Evolutionary conservation across 2,797 vertebrate species (phyloP), one percentile per base, ranked within the genome.

Genomic region (Nyctibius grandis): DNA sequence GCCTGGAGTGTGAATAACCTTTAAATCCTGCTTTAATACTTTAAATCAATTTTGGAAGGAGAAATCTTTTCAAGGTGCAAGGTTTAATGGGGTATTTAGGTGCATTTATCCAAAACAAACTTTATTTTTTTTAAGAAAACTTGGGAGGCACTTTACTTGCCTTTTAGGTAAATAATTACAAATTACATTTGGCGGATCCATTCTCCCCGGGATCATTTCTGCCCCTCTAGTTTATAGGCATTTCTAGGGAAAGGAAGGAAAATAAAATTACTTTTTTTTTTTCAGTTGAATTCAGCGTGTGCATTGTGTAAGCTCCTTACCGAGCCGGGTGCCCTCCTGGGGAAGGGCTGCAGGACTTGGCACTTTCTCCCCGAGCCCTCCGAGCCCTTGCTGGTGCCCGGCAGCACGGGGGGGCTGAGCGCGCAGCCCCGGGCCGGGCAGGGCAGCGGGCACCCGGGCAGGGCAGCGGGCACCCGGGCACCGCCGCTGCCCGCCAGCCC

Each of bases 11-110:
- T 94, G 98, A 98, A 99, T 98, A 98, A 97, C 96, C 98, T 99
- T 99, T 98, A 99, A 99, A 99, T 98, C 97, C 98, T 97, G 97
- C 98, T 99, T 98, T 98, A 98, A 98, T 97, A 96, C 97, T 98
- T 98, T 97, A 98, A 98, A 99, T 98, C 96, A 98, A 97, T 97
- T 98, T 98, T 98, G 97, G 94, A 98, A 97, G 90, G 96, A 97
- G 96, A 97, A 96, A 94, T 97, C 98, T 97, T 98, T 98, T 98
- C 97, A 98, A 97, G 97, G 97, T 91, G 92, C 96, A 95, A 84
- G 97, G 91, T 98, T 97, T 98, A 98, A 98, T 98, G 95, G 94
- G 95, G 97, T 97, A 98, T 98, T 98, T 98, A 98, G 96, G 95
- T 89, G 93, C 98, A 97, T 98, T 98, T 98, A 98, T 98, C 98